A percentile compares a stretch with the other conserved stretches of the same genome.
Conservation (phyloP, 2,888 invertebrate species). For the Sarcophaga rosellei region DNA sequence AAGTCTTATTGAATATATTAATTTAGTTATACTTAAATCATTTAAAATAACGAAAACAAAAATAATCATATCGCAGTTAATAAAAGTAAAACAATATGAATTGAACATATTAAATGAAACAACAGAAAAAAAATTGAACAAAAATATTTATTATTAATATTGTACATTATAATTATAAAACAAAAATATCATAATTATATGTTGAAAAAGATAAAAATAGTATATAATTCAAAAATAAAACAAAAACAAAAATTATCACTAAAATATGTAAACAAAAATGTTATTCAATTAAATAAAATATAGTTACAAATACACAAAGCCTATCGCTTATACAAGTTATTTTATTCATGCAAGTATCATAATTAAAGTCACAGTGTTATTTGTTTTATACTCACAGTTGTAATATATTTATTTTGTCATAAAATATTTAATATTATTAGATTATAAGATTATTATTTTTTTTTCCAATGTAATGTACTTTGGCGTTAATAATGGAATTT, state of each 20-base stretch:
- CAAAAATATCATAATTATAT: slow-evolving; percentile 37
- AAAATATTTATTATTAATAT: slow-evolving; percentile 61
- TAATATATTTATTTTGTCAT: too few species aligned
- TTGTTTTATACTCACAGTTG: too few species aligned
- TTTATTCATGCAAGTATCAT: too few species aligned
- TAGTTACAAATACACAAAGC: slow-evolving; percentile 47
- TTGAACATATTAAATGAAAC: slow-evolving; percentile 16
- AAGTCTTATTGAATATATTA: slow-evolving; percentile 55
- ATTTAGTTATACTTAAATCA: slow-evolving; percentile 58
- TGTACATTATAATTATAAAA: slow-evolving; percentile 45
- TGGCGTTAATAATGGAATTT: too few species aligned
- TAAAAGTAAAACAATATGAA: not conserved
- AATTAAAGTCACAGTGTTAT: too few species aligned
- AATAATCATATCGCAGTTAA: not conserved
- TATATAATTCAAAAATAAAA: not conserved
- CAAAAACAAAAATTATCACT: slow-evolving; percentile 50
- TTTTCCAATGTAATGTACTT: too few species aligned
- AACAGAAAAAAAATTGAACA: slow-evolving; percentile 66
- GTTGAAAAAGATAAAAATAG: slow-evolving; percentile 28
- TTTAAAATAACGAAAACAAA: not conserved
- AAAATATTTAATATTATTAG: too few species aligned
- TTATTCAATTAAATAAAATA: slow-evolving; percentile 64
- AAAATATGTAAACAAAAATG: slow-evolving; percentile 56
- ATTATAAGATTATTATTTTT: too few species aligned
- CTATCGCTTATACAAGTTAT: too few species aligned